phyloP scores from a whole-genome alignment of 2,888 invertebrate genomes.

The Diarsia brunnea region DNA sequence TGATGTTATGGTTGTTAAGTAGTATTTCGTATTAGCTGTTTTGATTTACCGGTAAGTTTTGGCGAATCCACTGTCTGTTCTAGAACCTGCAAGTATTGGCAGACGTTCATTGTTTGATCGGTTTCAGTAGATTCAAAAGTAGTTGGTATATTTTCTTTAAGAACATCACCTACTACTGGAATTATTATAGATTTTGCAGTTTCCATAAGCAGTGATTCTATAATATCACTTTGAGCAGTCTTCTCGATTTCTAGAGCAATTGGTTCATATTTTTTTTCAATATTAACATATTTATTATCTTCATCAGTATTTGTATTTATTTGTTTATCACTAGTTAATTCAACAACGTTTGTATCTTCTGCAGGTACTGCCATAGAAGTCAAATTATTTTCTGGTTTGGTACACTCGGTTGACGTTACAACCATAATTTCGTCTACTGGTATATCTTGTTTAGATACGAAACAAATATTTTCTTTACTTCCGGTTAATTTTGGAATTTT shows the following conservation, averaged over 20 bases:
- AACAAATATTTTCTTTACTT: background rate
- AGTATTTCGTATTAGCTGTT: background rate
- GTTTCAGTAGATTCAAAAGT: background rate
- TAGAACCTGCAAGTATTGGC: background rate
- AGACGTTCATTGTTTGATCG: background rate
- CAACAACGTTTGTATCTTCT: background rate
- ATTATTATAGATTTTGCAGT: conserved; percentile 44
- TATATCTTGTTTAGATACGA: background rate
- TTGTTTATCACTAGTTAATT: background rate
- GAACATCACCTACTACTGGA: conserved; percentile 28
- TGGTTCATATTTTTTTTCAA: background rate
- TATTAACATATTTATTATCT: background rate
- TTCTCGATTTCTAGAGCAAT: background rate
- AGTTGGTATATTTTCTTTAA: conserved; percentile 7
- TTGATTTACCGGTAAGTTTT: conserved; percentile 27
- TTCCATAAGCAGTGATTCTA: conserved; percentile 33
- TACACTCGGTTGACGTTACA: background rate
- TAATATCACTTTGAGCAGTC: conserved; percentile 9
- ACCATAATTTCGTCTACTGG: background rate
- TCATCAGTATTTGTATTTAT: background rate
- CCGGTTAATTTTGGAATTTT: background rate
- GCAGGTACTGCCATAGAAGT: background rate
- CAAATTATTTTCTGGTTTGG: background rate
- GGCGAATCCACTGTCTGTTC: background rate
- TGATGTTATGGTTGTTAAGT: background rate